Conservation (phyloP, 2,888 invertebrate species). For the Nipponacmea schrenckii region DNA sequence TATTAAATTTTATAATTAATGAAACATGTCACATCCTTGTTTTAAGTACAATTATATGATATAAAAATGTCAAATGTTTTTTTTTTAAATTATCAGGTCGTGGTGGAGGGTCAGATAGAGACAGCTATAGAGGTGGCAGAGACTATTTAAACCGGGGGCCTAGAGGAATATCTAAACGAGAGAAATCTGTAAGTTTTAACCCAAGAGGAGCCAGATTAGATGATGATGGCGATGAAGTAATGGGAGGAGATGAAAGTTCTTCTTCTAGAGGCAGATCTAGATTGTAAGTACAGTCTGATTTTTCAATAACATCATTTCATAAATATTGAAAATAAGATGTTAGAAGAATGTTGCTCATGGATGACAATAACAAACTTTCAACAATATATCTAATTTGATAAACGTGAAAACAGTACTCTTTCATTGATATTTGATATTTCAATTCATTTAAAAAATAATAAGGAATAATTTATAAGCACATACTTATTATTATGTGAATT, state of each 20-base stretch:
- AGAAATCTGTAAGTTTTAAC: not conserved
- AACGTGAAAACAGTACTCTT: no score
- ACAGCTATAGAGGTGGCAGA: constrained; percentile 17
- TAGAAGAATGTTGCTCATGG: no score
- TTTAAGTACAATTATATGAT: not conserved
- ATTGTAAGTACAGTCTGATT: constrained; percentile 10
- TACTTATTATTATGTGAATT: no score
- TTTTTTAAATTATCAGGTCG: not conserved
- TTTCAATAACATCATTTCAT: not conserved
- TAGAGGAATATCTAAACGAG: constrained; percentile 8
- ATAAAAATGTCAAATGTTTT: no score
- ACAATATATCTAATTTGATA: no score
- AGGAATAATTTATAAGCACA: no score
- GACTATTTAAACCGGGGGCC: constrained; percentile 16
- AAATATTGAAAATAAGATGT: not conserved
- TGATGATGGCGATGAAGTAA: constrained; percentile 34
- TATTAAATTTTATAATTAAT: no score
- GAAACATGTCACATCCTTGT: not conserved
- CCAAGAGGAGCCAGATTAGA: constrained; percentile 20
- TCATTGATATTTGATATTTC: no score
- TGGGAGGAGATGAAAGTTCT: constrained; percentile 25
- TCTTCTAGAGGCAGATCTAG: constrained; percentile 11
- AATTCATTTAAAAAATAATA: no score
- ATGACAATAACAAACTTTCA: no score
- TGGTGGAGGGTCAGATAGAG: constrained; percentile 10